Base-by-base conservation (phyloP, 2,888 invertebrate species). In the Pseudococcus jackbeardsleyi region DNA sequence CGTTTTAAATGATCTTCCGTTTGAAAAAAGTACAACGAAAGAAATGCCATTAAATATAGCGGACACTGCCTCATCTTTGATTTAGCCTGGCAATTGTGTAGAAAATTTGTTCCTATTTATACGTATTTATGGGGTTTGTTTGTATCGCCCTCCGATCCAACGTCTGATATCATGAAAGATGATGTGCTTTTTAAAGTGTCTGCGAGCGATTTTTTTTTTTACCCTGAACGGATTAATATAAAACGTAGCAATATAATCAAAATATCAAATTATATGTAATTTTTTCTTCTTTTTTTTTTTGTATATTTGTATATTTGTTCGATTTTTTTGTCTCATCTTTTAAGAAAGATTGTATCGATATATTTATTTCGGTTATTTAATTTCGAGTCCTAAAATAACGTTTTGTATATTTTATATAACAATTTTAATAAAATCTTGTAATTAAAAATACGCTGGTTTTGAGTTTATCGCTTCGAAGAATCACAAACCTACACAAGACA, bases 351-450 rank as follows among this genome's bases (percentile, higher is more conserved):
- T 79, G 79, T 79, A 79, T 79, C 79, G 79, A 79, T 79, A 77
- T 77, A 77, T 77, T 77, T 77, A 79, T 79, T 79, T 87, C n/a
- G 79, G 50, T 87, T 87, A 87, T 77, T 79, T 87, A 79, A 79
- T 87, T 87, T 87, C 87, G 77, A 87, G 87, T 87, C 87, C 87
- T 87, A 77, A 77, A 77, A 54, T 87, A 87, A 87, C 79, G 77
- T 87, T 86, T 87, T 87, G 87, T 87, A 87, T 72, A 87, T 87
- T 87, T 87, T 87, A 87, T 87, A 87, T 77, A 87, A 79, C 87
- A 77, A 87, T 87, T 87, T 87, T 87, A 87, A 87, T 87, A 87
- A 87, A 87, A 77, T 79, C 77, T 72, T 87, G 77, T 50, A 87
- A 79, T 86, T 72, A 79, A 72, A 33, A 9, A 33, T 72, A 33